A percentile compares a stretch with the other conserved stretches of the same genome.
phyloP scores from a whole-genome alignment of 2,888 invertebrate species.

The Andrena dorsata region DNA sequence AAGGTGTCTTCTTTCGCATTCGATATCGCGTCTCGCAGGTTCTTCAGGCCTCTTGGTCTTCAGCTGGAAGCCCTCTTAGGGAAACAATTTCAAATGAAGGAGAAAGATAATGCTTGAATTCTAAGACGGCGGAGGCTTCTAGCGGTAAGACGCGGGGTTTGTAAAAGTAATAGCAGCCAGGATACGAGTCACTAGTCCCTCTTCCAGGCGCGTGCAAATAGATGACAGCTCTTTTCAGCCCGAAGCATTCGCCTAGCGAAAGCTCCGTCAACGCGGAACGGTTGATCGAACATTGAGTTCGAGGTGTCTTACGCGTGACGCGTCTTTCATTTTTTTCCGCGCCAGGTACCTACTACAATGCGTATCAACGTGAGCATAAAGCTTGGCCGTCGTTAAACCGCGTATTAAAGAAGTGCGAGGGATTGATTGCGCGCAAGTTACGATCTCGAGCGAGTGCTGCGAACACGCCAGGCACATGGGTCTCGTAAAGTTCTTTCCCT shows the following conservation, averaged over 20 bases:
- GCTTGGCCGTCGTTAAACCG: conserved; percentile 1
- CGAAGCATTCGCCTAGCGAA: not conserved
- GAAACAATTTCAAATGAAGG: not conserved
- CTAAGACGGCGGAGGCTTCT: not conserved
- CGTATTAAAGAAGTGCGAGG: conserved; percentile 17
- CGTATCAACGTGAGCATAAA: not conserved
- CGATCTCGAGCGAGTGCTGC: not conserved
- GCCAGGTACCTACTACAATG: not conserved
- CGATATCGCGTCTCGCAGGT: not conserved
- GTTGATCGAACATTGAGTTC: conserved; percentile 2
- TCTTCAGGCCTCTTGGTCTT: not conserved
- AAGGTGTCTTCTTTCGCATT: not conserved
- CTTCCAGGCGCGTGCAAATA: not conserved
- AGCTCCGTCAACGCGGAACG: conserved; percentile 6
- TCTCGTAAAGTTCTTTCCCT: conserved; percentile 31
- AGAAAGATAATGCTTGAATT: not conserved
- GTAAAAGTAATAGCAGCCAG: not conserved
- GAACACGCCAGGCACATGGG: not conserved
- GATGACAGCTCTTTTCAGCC: conserved; percentile 12
- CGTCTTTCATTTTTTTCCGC: not conserved
- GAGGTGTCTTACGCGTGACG: not conserved
- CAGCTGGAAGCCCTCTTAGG: not conserved
- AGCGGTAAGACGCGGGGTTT: not conserved
- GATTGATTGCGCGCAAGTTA: conserved; percentile 36
- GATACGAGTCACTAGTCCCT: not conserved